Conservation (phyloP, 1,140 invertebrate species). For the Ephestia elutella region DNA sequence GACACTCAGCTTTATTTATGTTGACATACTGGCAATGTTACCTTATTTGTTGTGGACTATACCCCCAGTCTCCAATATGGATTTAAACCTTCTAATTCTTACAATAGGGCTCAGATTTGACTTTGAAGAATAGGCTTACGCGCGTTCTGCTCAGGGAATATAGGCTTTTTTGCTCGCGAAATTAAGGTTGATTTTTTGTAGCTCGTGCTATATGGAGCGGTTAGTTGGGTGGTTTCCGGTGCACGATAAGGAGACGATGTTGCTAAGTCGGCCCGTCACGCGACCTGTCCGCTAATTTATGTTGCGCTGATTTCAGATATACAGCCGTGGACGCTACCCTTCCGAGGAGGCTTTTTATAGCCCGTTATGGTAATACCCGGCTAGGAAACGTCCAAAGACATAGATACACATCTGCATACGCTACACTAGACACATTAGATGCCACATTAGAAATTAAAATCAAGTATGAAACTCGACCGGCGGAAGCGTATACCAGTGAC, state of each 20-base stretch:
- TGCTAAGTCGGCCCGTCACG: conserved; percentile 63
- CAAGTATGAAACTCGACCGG: conserved; percentile 8
- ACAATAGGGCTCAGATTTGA: conserved; percentile 47
- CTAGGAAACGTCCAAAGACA: conserved; percentile 36
- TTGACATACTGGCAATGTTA: conserved; percentile 67
- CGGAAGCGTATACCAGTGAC: background rate
- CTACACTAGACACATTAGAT: conserved; percentile 18
- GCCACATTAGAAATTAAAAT: conserved; percentile 29
- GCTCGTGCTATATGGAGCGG: conserved; percentile 22
- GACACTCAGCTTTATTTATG: conserved; percentile 72
- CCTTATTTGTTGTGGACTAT: conserved; percentile 52
- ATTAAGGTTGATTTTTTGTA: conserved; percentile 45
- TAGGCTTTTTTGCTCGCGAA: conserved; percentile 35
- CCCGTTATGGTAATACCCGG: conserved; percentile 53
- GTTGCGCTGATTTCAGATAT: conserved; percentile 67
- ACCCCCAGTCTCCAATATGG: conserved; percentile 21
- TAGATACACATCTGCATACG: conserved; percentile 34
- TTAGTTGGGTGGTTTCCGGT: conserved; percentile 55
- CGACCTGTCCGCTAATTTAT: conserved; percentile 68
- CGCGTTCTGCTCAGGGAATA: conserved; percentile 27
- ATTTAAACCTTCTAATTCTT: conserved; percentile 33
- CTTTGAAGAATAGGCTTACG: conserved; percentile 17
- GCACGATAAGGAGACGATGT: conserved; percentile 66
- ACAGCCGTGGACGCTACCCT: conserved; percentile 37
- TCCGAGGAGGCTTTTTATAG: conserved; percentile 47